These are phyloP conservation scores for Notechis scutatus DNA, from an alignment of 2,113 vertebrate species.

Conservation along the genomic window DNA sequence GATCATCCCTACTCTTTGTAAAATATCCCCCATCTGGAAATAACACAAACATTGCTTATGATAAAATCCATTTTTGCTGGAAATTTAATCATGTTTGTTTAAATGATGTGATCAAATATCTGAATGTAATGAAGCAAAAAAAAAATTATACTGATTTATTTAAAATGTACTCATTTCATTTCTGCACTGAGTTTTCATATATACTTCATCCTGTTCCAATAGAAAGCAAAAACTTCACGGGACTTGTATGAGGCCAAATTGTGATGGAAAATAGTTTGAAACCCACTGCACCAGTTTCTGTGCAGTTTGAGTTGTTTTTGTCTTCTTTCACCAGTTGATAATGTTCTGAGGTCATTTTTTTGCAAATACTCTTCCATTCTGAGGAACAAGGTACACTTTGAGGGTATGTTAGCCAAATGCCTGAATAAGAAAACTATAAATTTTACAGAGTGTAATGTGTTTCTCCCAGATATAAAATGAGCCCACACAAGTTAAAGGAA, in stretches of 20 bases:
- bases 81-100: neutral
- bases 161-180: neutral
- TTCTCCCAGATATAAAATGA: neutral
- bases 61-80: neutral
- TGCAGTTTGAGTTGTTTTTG: neutral
- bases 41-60: neutral
- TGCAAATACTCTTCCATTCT: neutral
- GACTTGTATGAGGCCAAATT: neutral
- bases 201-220: neutral
- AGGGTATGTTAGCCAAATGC: neutral
- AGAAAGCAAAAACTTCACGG: neutral
- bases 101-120: neutral
- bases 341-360: neutral
- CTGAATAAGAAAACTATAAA: neutral
- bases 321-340: neutral
- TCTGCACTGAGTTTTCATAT: neutral
- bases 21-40: neutral
- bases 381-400: neutral
- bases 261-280: neutral
- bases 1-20: neutral
- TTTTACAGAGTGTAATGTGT: neutral
- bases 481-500: neutral
- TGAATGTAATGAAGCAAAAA: neutral
- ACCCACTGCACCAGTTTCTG: neutral
- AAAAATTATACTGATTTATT: neutral